These are phyloP conservation scores for Bubalus kerabau DNA, from an alignment of 2,113 vertebrate species.

Conservation along the genomic window DNA sequence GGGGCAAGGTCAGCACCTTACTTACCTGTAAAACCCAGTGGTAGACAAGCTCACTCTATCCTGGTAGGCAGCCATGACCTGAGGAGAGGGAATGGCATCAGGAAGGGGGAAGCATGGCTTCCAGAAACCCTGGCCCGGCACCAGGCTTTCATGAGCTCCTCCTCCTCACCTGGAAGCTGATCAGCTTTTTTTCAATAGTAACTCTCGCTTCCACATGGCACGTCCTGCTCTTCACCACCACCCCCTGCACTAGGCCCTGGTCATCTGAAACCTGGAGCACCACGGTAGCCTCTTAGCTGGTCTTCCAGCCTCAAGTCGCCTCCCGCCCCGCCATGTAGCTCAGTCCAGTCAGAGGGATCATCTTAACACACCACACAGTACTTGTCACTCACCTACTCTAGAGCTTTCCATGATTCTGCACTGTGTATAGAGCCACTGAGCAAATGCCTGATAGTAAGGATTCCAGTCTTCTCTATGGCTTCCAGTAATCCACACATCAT, in stretches of 20 bases:
- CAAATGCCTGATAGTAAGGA: background rate
- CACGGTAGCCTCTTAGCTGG: accelerated
- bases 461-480: background rate
- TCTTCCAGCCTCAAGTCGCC: background rate
- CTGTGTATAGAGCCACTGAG: background rate
- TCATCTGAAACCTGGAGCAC: background rate
- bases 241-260: background rate
- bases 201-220: background rate
- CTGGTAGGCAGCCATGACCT: conserved; percentile 90
- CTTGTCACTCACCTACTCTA: background rate
- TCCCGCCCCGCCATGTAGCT: background rate
- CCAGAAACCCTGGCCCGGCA: background rate
- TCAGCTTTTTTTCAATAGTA: too few species aligned
- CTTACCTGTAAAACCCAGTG: conserved; percentile 95
- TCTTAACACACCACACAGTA: background rate
- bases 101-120: background rate
- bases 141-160: background rate
- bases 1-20: background rate
- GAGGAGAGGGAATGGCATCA: conserved; percentile 38
- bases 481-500: background rate
- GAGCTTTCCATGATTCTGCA: background rate
- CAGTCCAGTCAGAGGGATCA: background rate
- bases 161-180: background rate
- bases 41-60: conserved; percentile 89
- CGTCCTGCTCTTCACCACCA: background rate